A percentile compares a stretch with the other conserved stretches of the same genome.
Evolutionary conservation across 2,888 invertebrate species (phyloP).

Genomic region (Phania funesta): DNA sequence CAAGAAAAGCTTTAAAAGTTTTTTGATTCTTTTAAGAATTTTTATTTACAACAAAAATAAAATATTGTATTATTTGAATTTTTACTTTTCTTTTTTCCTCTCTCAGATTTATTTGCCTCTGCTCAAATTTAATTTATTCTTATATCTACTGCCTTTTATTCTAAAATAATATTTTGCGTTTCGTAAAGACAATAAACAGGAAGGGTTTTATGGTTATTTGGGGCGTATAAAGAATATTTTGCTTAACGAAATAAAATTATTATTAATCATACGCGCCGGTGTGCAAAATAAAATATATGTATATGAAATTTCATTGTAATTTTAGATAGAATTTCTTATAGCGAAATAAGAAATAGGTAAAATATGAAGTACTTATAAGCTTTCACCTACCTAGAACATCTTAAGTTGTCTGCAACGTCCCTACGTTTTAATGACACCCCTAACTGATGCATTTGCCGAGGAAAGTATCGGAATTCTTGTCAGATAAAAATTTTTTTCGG

Average conservation of each 20-base stretch:
- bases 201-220: not conserved
- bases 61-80: too few relatives aligned
- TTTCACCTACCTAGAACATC: too few relatives aligned
- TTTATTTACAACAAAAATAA: not conserved
- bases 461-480: too few relatives aligned
- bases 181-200: not conserved
- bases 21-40: not conserved
- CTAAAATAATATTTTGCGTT: slow-evolving; percentile 2
- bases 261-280: not conserved
- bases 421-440: too few relatives aligned
- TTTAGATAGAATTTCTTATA: too few relatives aligned
- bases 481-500: too few relatives aligned
- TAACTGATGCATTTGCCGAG: too few relatives aligned
- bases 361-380: not conserved
- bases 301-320: too few relatives aligned
- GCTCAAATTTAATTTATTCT: slow-evolving; percentile 12
- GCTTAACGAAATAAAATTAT: not conserved
- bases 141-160: not conserved
- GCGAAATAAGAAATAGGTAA: too few relatives aligned
- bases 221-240: slow-evolving; percentile 8
- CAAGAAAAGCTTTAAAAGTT: slow-evolving; percentile 8
- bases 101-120: not conserved
- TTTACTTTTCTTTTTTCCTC: not conserved
- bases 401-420: too few relatives aligned
- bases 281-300: too few relatives aligned